Conservation (phyloP, 2,113 vertebrate species). For the Thamnaconus septentrionalis region DNA sequence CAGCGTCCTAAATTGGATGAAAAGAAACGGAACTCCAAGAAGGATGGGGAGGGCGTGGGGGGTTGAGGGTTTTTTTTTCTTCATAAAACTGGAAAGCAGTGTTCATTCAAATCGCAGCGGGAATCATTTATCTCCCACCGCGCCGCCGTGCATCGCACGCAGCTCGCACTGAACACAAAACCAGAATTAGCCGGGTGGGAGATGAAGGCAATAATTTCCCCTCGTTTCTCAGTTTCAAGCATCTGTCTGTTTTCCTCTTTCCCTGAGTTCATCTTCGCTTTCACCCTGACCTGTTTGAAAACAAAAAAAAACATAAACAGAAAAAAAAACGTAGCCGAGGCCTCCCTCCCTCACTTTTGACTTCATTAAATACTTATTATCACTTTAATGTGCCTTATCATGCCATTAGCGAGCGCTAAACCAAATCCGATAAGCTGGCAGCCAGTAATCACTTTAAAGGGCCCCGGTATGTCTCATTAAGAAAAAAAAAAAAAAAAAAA, state of each 20-base stretch:
- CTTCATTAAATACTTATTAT: slow-evolving; percentile 68
- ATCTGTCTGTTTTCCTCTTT: background rate
- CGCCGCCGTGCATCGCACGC: background rate
- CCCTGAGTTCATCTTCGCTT: too few relatives aligned
- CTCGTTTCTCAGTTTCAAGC: slow-evolving; percentile 3
- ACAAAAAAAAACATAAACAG: too few relatives aligned
- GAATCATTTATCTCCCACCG: slow-evolving; percentile 29
- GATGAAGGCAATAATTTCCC: slow-evolving; percentile 20
- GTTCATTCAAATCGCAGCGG: slow-evolving; percentile 21
- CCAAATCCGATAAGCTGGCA: slow-evolving; percentile 61
- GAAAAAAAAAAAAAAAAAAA: slow-evolving; percentile 47
- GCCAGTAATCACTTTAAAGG: slow-evolving; percentile 55
- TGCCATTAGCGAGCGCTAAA: slow-evolving; percentile 58
- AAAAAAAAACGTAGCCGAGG: slow-evolving; percentile 17
- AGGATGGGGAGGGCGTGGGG: slow-evolving; percentile 4
- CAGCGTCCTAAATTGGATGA: too few relatives aligned
- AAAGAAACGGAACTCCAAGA: background rate
- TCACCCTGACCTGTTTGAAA: too few relatives aligned
- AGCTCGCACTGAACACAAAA: background rate
- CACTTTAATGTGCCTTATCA: slow-evolving; percentile 64
- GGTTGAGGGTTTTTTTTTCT: slow-evolving; percentile 5
- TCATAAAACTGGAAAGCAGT: slow-evolving; percentile 15
- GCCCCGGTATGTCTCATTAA: slow-evolving; percentile 41
- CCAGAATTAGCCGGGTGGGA: slow-evolving; percentile 8
- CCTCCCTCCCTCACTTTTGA: slow-evolving; percentile 39